These are phyloP conservation scores for Myotis pilosus DNA, from an alignment of 2,797 vertebrate genomes.

Conservation along the genomic window DNA sequence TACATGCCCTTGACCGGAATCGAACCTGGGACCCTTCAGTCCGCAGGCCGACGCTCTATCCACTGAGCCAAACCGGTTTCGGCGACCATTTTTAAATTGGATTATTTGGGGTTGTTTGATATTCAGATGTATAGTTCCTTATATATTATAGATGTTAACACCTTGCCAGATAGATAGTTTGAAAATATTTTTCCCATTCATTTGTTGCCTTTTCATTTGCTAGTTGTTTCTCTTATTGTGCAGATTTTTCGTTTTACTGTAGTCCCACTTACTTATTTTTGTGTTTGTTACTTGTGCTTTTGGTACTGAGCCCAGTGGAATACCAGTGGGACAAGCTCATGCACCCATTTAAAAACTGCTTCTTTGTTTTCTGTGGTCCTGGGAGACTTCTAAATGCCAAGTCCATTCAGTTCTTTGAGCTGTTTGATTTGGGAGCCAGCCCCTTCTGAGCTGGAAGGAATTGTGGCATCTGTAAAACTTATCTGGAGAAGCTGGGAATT, in stretches of 20 bases:
- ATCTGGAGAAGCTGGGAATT: background rate
- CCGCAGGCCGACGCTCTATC: no score
- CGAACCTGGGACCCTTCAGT: no score
- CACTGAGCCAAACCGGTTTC: no score
- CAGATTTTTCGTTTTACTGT: no score
- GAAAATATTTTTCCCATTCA: background rate
- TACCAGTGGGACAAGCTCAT: background rate
- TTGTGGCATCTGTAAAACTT: background rate
- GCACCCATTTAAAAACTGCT: background rate
- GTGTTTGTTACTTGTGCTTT: background rate
- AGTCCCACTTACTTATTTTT: no score
- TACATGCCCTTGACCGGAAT: no score
- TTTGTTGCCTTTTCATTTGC: background rate
- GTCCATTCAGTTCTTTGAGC: background rate
- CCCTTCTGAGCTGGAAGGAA: background rate
- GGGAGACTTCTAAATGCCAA: background rate
- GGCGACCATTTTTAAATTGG: background rate
- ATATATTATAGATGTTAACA: background rate
- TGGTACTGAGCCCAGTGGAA: background rate
- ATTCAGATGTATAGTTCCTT: background rate
- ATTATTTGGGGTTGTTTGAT: background rate
- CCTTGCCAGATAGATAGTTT: background rate
- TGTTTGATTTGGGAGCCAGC: background rate
- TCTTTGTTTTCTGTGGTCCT: background rate
- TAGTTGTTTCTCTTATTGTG: no score